These are phyloP conservation scores for Bhutanitis thaidina DNA, from an alignment of 2,888 invertebrate species.

Conservation along the genomic window DNA sequence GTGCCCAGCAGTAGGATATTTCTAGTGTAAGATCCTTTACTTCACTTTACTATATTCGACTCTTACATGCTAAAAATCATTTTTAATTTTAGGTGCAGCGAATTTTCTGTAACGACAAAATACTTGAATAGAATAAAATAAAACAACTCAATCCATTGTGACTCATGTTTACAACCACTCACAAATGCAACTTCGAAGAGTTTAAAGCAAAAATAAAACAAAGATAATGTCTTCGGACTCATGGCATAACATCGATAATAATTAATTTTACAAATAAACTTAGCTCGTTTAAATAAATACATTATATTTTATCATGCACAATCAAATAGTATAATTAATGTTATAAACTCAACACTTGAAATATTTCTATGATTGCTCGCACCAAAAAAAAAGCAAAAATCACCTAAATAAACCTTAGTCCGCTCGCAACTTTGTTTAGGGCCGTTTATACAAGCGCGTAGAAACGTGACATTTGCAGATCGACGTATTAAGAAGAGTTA, in stretches of 20 bases:
- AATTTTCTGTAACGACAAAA: too few relatives aligned
- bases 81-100: too few relatives aligned
- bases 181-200: conserved; percentile 68
- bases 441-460: neutral
- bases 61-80: too few relatives aligned
- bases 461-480: neutral
- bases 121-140: conserved; percentile 32
- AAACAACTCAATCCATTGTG: conserved; percentile 58
- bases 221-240: conserved; percentile 63
- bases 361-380: neutral
- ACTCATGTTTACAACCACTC: conserved; percentile 77
- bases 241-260: conserved; percentile 70
- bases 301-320: conserved; percentile 29
- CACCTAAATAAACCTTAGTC: conserved; percentile 1
- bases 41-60: too few relatives aligned
- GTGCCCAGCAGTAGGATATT: too few relatives aligned
- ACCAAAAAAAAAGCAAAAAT: conserved; percentile 7
- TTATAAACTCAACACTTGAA: conserved; percentile 8
- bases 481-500: neutral
- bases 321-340: conserved; percentile 2
- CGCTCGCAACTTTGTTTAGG: neutral
- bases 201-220: conserved; percentile 69
- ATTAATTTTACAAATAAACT: conserved; percentile 40
- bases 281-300: conserved; percentile 61
- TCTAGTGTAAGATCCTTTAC: too few relatives aligned